Conservation (phyloP, 2,113 vertebrate genomes). For the Myiagra hebetior region DNA sequence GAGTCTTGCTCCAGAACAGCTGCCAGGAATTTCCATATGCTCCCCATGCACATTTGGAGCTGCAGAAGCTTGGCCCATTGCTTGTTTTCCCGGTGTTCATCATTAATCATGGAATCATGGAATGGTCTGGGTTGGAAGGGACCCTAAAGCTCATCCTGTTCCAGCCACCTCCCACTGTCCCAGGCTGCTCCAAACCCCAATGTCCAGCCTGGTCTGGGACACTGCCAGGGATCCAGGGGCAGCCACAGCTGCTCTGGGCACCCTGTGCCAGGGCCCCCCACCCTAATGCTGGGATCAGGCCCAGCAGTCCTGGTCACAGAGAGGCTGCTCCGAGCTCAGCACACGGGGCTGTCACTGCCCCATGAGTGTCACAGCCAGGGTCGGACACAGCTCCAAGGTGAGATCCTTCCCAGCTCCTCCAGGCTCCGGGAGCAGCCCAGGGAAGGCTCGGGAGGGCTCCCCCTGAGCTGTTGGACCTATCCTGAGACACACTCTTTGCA, state of each 20-base stretch:
- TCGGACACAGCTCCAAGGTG: rapidly evolving
- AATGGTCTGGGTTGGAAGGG: background rate
- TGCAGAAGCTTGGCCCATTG: background rate
- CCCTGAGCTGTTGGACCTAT: background rate
- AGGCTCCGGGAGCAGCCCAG: rapidly evolving
- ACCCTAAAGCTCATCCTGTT: background rate
- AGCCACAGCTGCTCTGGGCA: background rate
- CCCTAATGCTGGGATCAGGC: background rate
- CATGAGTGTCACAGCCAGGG: background rate
- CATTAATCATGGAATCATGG: background rate
- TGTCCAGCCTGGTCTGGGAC: background rate
- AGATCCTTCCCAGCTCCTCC: background rate
- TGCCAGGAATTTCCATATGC: background rate
- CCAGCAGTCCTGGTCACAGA: background rate
- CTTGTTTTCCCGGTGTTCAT: background rate
- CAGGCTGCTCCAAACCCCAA: background rate
- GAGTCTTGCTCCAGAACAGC: background rate
- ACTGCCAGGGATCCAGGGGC: background rate
- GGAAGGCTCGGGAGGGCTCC: background rate
- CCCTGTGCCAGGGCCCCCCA: background rate
- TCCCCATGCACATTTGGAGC: background rate
- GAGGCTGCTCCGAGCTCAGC: background rate
- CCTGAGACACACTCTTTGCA: rapidly evolving
- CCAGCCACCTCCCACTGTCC: background rate
- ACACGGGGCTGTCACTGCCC: background rate